These are phyloP conservation scores for Ypsolopha scabrella DNA, from an alignment of 2,888 invertebrate genomes.

Conservation along the genomic window DNA sequence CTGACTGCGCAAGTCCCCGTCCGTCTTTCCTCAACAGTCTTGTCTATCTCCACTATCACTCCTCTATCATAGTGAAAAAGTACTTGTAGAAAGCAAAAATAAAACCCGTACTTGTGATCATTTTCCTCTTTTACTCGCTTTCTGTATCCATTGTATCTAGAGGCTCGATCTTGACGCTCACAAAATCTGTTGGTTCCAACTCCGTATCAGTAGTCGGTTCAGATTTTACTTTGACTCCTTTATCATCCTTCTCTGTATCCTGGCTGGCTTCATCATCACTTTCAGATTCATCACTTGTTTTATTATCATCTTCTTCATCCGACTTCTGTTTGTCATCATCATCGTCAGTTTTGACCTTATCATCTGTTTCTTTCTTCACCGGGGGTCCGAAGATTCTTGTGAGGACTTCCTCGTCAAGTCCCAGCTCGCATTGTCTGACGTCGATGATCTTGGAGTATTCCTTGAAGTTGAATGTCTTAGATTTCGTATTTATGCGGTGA, in stretches of 20 bases:
- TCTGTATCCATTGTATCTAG: slow-evolving; percentile 23
- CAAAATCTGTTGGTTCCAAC: slow-evolving; percentile 55
- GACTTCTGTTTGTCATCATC: slow-evolving; percentile 8
- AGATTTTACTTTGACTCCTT: slow-evolving; percentile 10
- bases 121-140: slow-evolving; percentile 5
- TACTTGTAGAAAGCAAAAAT: no score
- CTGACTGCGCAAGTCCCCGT: no score
- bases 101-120: background rate
- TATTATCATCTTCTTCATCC: slow-evolving; percentile 15
- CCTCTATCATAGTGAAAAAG: no score
- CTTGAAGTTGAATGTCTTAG: slow-evolving; percentile 26
- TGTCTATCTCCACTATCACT: no score
- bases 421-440: slow-evolving; percentile 47
- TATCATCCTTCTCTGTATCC: slow-evolving; percentile 13
- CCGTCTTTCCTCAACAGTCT: no score
- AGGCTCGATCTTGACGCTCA: slow-evolving; percentile 56
- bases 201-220: slow-evolving; percentile 15
- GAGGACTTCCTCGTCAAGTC: slow-evolving; percentile 45
- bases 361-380: slow-evolving; percentile 17
- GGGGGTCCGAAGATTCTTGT: slow-evolving; percentile 48
- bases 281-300: slow-evolving; percentile 16
- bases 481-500: slow-evolving; percentile 34
- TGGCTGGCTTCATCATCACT: slow-evolving; percentile 9
- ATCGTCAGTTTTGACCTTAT: slow-evolving; percentile 6
- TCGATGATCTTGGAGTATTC: slow-evolving; percentile 43